These are phyloP conservation scores for Parelbella ahira DNA, from an alignment of 2,888 invertebrate species.

Conservation along the genomic window DNA sequence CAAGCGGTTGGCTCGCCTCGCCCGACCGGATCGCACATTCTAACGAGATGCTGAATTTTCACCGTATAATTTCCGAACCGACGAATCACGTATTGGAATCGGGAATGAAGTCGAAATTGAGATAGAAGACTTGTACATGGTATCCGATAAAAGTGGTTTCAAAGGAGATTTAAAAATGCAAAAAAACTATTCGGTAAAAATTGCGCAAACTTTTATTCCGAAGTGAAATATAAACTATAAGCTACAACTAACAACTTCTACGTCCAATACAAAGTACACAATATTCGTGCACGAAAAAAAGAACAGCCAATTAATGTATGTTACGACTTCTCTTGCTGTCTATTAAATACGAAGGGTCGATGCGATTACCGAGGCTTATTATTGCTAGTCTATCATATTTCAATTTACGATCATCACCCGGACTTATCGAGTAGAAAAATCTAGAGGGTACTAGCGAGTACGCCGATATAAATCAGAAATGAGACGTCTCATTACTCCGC, in stretches of 20 bases:
- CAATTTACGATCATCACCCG: slow-evolving; percentile 78
- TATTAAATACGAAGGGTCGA: slow-evolving; percentile 66
- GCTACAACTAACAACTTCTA: too few relatives aligned
- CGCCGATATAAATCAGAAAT: slow-evolving; percentile 70
- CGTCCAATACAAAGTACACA: too few relatives aligned
- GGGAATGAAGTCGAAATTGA: slow-evolving; percentile 75
- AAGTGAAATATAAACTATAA: too few relatives aligned
- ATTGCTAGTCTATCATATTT: slow-evolving; percentile 78
- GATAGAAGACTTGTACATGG: slow-evolving; percentile 75
- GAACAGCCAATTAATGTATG: too few relatives aligned
- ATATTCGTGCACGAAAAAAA: too few relatives aligned
- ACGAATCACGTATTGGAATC: slow-evolving; percentile 81
- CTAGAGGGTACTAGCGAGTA: slow-evolving; percentile 53
- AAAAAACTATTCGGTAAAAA: background rate
- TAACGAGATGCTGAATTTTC: slow-evolving; percentile 81
- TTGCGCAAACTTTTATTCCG: too few relatives aligned
- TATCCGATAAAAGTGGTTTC: slow-evolving; percentile 36
- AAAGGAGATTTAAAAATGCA: slow-evolving; percentile 20
- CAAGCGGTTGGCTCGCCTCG: slow-evolving; percentile 77
- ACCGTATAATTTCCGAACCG: slow-evolving; percentile 79
- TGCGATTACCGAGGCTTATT: slow-evolving; percentile 68
- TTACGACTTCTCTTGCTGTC: too few relatives aligned
- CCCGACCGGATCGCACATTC: slow-evolving; percentile 75
- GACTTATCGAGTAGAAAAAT: slow-evolving; percentile 77
- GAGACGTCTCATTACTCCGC: slow-evolving; percentile 68